phyloP scores from a whole-genome alignment of 2,797 vertebrate genomes.

The Pampus argenteus region DNA sequence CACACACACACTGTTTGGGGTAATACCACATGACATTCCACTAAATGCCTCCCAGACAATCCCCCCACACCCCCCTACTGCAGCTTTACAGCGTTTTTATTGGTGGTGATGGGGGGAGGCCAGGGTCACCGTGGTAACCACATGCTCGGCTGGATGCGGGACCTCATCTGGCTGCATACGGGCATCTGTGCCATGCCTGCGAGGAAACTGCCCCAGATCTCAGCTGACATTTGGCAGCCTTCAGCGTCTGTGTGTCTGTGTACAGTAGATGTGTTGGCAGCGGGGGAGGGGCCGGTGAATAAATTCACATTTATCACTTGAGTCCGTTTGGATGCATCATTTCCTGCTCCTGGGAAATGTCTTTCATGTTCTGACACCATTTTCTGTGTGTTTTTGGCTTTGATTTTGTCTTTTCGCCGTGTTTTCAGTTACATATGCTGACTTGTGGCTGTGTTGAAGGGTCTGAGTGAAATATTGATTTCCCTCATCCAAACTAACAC shows the following conservation, averaged over 20 bases:
- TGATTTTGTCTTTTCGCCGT: slow-evolving; percentile 4
- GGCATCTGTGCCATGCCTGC: slow-evolving; percentile 63
- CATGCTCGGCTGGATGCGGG: slow-evolving; percentile 60
- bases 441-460: slow-evolving; percentile 5
- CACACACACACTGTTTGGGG: slow-evolving; percentile 43
- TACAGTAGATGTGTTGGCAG: slow-evolving; percentile 33
- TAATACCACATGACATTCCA: slow-evolving; percentile 74
- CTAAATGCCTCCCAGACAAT: slow-evolving; percentile 65
- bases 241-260: slow-evolving; percentile 58
- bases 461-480: slow-evolving; percentile 44
- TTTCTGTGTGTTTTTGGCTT: not conserved
- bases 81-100: slow-evolving; percentile 63
- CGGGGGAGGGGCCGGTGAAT: slow-evolving; percentile 48
- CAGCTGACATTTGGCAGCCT: slow-evolving; percentile 78
- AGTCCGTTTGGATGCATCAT: slow-evolving; percentile 13
- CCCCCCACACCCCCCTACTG: slow-evolving; percentile 39
- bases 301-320: slow-evolving; percentile 11
- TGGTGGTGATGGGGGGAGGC: slow-evolving; percentile 54
- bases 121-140: slow-evolving; percentile 79
- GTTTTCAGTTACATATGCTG: not conserved
- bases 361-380: slow-evolving; percentile 24
- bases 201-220: slow-evolving; percentile 73
- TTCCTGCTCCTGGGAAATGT: not conserved
- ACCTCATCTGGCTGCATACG: slow-evolving; percentile 73
- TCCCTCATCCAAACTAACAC: slow-evolving; percentile 16